Conservation (phyloP, 1,140 invertebrate species). For the Formica exsecta region DNA sequence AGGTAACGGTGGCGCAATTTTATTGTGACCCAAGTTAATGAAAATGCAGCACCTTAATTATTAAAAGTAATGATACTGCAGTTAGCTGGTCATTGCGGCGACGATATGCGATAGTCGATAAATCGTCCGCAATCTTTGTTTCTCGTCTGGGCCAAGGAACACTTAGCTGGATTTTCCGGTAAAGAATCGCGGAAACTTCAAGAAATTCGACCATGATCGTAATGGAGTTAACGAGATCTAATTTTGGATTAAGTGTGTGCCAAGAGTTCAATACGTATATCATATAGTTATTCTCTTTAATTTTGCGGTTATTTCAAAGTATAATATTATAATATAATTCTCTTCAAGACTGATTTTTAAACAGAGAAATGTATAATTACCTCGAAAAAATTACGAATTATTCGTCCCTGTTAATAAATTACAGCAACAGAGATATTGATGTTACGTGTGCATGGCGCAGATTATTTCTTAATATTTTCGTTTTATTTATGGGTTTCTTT, state of each 20-base stretch:
- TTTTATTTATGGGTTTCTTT: not conserved
- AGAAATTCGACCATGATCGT: constrained; percentile 75
- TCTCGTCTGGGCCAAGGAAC: constrained; percentile 68
- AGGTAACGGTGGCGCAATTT: constrained; percentile 46
- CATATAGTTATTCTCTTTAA: not conserved
- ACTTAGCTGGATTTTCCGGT: constrained; percentile 71
- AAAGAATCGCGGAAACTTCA: constrained; percentile 72
- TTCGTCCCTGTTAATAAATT: not conserved
- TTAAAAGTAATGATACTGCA: constrained; percentile 51
- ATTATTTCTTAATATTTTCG: constrained; percentile 25
- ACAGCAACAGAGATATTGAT: too few species aligned
- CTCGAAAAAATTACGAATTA: not conserved
- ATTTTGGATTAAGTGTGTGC: constrained; percentile 65
- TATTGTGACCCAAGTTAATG: constrained; percentile 50
- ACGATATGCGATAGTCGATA: constrained; percentile 33
- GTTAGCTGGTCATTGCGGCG: constrained; percentile 14
- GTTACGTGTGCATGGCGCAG: not conserved
- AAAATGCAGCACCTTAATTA: constrained; percentile 60
- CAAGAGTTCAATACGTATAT: constrained; percentile 31
- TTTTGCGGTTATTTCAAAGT: not conserved
- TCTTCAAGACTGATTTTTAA: not conserved
- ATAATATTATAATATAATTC: not conserved
- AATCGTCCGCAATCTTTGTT: constrained; percentile 47
- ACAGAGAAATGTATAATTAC: not conserved
- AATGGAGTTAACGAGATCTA: constrained; percentile 79